A percentile compares a stretch with the other conserved stretches of the same genome.
Evolutionary conservation across 2,797 vertebrate genomes (phyloP).

Genomic region (Miichthys miiuy): DNA sequence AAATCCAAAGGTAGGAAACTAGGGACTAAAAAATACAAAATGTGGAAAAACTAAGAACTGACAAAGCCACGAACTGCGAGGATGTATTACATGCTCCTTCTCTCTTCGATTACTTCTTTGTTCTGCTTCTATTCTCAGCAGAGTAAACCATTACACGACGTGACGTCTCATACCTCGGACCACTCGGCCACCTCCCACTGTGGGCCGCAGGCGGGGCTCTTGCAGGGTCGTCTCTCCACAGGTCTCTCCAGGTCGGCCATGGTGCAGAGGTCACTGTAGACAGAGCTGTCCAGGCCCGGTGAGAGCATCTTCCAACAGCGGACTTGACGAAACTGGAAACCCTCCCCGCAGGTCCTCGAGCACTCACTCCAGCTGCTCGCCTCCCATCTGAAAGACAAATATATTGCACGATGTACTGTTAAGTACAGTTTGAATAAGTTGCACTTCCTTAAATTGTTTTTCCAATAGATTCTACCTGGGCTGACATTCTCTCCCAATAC

Average conservation of each 20-base stretch:
- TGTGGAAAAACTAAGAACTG: background rate
- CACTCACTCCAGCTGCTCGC: constrained; percentile 99
- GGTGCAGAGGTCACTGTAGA: constrained; percentile 96
- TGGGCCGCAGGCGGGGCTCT: constrained; percentile 94
- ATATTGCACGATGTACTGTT: background rate
- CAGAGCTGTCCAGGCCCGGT: constrained; percentile 96
- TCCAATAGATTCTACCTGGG: constrained; percentile 86
- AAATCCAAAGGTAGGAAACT: background rate
- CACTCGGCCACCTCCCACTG: constrained; percentile 99
- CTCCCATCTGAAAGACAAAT: constrained; percentile 90
- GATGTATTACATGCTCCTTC: background rate
- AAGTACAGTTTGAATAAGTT: background rate
- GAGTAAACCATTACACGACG: background rate
- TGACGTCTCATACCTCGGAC: constrained; percentile 88
- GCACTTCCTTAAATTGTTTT: background rate
- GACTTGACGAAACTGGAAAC: constrained; percentile 94
- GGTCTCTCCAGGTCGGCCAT: constrained; percentile 92
- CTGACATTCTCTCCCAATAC: constrained; percentile 95
- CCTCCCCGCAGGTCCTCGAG: constrained; percentile 95
- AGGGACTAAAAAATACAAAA: background rate
- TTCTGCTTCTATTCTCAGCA: background rate
- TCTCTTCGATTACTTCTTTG: background rate
- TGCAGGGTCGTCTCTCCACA: constrained; percentile 91
- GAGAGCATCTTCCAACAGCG: constrained; percentile 99
- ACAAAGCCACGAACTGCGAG: background rate